These are phyloP conservation scores for Hydrotaea cyrtoneurina DNA, from an alignment of 2,888 invertebrate genomes.

Conservation along the genomic window DNA sequence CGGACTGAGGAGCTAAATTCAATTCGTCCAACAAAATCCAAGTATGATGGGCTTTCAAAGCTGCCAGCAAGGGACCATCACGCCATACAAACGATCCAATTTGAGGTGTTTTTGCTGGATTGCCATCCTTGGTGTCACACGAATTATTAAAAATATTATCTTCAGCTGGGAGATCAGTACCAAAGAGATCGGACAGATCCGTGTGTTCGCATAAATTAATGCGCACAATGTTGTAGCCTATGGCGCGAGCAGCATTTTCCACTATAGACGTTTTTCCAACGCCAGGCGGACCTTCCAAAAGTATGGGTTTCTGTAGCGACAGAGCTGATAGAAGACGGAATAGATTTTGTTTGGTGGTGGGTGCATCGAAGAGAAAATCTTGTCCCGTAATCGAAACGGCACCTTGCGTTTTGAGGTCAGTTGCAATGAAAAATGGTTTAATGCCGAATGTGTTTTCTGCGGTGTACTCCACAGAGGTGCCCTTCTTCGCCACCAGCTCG, in stretches of 20 bases:
- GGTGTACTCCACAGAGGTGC: slow-evolving; percentile 70
- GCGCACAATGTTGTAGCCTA: slow-evolving; percentile 92
- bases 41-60: slow-evolving; percentile 91
- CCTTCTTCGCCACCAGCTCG: slow-evolving; percentile 79
- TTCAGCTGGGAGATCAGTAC: slow-evolving; percentile 97
- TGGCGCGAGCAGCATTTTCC: slow-evolving; percentile 91
- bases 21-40: slow-evolving; percentile 99
- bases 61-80: slow-evolving; percentile 96
- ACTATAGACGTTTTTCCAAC: slow-evolving; percentile 99
- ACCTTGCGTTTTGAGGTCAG: slow-evolving; percentile 69
- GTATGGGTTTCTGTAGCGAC: slow-evolving; percentile 94
- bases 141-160: slow-evolving; percentile 82
- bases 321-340: slow-evolving; percentile 92
- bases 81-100: slow-evolving; percentile 96
- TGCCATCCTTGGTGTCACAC: not conserved
- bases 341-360: slow-evolving; percentile 90
- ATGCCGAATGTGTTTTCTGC: slow-evolving; percentile 85
- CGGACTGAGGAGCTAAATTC: slow-evolving; percentile 98
- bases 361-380: slow-evolving; percentile 88
- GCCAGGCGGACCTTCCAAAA: slow-evolving; percentile 98
- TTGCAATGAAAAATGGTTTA: slow-evolving; percentile 86
- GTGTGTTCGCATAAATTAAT: slow-evolving; percentile 99
- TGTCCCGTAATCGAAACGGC: slow-evolving; percentile 68
- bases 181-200: slow-evolving; percentile 98
- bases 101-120: slow-evolving; percentile 73